A percentile compares a stretch with the other conserved stretches of the same genome.
These are phyloP conservation scores for Falco columbarius DNA, from an alignment of 2,797 vertebrate species.

Conservation along the genomic window DNA sequence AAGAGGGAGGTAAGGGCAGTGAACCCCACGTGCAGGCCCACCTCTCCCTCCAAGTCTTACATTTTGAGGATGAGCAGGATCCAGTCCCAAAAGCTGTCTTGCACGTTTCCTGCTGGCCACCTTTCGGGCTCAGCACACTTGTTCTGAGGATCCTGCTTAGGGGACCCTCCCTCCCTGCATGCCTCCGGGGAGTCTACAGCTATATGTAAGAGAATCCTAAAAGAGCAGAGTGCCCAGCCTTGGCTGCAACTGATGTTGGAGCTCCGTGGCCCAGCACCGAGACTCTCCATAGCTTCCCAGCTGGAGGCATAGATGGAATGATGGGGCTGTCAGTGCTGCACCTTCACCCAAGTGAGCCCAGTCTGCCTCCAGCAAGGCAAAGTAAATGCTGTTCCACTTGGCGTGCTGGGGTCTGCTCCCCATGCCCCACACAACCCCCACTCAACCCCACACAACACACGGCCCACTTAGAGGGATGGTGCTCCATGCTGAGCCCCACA, in stretches of 20 bases:
- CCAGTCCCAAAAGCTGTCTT: background rate
- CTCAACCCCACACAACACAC: background rate
- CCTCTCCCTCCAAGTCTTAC: background rate
- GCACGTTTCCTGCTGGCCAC: background rate
- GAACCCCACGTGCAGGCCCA: background rate
- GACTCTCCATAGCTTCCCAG: background rate
- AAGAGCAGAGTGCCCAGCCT: background rate
- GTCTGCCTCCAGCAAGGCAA: background rate
- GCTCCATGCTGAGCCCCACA: background rate
- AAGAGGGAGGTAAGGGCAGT: background rate
- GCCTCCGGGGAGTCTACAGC: background rate
- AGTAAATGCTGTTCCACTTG: background rate
- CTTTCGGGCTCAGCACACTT: background rate
- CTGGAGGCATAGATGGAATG: background rate
- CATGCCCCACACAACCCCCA: background rate
- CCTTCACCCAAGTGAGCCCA: background rate
- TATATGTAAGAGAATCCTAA: background rate
- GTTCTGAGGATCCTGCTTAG: background rate
- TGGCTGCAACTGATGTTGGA: background rate
- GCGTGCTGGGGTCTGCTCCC: background rate
- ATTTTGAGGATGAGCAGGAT: background rate
- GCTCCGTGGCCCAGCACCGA: background rate
- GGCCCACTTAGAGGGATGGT: accelerated
- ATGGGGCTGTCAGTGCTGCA: background rate
- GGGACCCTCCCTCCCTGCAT: background rate